Percentiles rank a stretch among this genome's conserved stretches.
Conservation (phyloP, 2,113 vertebrate genomes). For the Scartelaos histophorus region DNA sequence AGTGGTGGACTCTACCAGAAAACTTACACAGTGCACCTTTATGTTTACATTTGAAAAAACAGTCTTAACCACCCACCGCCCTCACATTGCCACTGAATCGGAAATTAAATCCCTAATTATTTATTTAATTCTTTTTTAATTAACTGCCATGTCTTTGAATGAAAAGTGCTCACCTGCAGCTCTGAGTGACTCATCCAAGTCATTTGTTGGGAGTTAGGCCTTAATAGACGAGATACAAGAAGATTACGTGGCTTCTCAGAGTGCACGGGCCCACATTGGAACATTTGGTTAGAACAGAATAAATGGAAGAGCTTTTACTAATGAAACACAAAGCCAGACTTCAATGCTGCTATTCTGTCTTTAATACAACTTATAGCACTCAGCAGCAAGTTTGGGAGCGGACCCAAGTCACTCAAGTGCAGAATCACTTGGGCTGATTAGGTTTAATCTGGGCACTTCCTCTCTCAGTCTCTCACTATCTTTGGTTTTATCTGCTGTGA, state of each 20-base stretch:
- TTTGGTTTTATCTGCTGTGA: conserved; percentile 41
- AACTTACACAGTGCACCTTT: too few relatives aligned
- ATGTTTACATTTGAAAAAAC: too few relatives aligned
- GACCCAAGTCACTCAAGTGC: conserved; percentile 38
- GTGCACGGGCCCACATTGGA: conserved; percentile 28
- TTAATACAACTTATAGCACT: conserved; percentile 46
- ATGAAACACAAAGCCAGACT: conserved; percentile 45
- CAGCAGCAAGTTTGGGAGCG: conserved; percentile 37
- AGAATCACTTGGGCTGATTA: conserved; percentile 21
- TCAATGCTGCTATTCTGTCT: conserved; percentile 29
- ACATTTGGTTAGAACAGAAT: conserved; percentile 23
- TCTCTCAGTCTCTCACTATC: conserved; percentile 2
- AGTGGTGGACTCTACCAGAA: too few relatives aligned
- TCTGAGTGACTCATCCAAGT: conserved; percentile 58
- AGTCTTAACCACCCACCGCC: too few relatives aligned
- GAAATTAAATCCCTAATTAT: conserved; percentile 42
- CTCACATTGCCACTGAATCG: not conserved
- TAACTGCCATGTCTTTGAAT: conserved; percentile 37
- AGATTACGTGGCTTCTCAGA: conserved; percentile 31
- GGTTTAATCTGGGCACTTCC: conserved; percentile 23
- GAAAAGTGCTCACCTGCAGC: conserved; percentile 68
- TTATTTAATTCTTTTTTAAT: conserved; percentile 48
- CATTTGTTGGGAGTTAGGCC: conserved; percentile 47
- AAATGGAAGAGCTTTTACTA: conserved; percentile 23
- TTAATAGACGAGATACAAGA: conserved; percentile 60